phyloP scores from a whole-genome alignment of 64 coral and sea anemone species.

The Orbicella faveolata region DNA sequence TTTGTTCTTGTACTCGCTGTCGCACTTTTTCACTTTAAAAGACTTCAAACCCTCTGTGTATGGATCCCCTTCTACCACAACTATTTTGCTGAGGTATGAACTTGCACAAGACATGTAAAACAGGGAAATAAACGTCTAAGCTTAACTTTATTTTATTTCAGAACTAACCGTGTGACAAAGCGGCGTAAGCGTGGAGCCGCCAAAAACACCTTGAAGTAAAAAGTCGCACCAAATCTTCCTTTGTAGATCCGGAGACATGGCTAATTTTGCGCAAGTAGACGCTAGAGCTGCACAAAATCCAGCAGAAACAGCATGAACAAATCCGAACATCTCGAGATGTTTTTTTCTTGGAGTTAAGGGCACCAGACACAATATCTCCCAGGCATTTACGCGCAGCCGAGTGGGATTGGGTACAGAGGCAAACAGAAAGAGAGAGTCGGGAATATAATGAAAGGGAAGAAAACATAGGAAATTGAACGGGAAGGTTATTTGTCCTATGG shows the following conservation, averaged over 20 bases:
- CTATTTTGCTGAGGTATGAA: no score
- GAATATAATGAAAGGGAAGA: not conserved
- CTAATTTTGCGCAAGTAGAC: slow-evolving; percentile 82
- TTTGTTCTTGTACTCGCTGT: no score
- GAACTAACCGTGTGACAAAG: slow-evolving; percentile 47
- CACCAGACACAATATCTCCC: not conserved
- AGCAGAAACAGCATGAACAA: slow-evolving; percentile 67
- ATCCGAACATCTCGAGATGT: slow-evolving; percentile 45
- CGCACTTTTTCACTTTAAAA: no score
- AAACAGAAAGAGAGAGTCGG: not conserved
- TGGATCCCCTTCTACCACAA: no score
- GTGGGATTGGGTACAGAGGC: not conserved
- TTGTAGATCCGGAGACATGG: slow-evolving; percentile 67
- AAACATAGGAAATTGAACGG: not conserved
- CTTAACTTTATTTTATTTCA: no score
- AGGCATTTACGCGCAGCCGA: not conserved
- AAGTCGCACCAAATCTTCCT: slow-evolving; percentile 34
- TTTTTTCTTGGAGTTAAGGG: not conserved
- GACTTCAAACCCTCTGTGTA: no score
- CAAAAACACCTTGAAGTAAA: not conserved
- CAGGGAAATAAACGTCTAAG: no score
- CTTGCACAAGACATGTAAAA: no score
- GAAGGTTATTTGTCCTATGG: no score
- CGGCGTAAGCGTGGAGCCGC: not conserved
- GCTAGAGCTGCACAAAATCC: slow-evolving; percentile 80